Evolutionary conservation across 1,140 invertebrate genomes (phyloP).

Genomic region (Protaetia brevitarsis): DNA sequence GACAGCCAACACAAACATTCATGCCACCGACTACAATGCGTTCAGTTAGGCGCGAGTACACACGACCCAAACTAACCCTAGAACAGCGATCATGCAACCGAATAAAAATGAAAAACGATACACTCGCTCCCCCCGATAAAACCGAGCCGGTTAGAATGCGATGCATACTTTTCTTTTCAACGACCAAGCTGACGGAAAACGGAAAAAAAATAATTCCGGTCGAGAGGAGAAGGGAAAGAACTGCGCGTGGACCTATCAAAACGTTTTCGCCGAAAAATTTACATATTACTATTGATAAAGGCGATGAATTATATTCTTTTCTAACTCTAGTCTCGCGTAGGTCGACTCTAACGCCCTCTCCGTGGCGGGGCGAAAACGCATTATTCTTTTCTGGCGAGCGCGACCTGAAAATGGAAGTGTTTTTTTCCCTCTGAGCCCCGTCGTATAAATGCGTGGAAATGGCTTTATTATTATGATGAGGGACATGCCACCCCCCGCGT

Average conservation of each 20-base stretch:
- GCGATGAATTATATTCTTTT: slow-evolving; percentile 1
- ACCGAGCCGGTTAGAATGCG: background rate
- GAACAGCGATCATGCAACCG: background rate
- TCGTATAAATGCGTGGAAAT: background rate
- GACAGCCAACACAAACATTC: too few species aligned
- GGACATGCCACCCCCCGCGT: background rate
- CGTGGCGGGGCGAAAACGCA: background rate
- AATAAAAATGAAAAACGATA: background rate
- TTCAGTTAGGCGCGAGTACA: background rate
- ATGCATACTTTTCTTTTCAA: background rate
- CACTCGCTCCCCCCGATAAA: background rate
- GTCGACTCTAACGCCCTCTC: background rate
- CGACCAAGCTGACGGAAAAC: background rate
- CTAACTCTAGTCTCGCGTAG: background rate
- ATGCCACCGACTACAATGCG: too few species aligned
- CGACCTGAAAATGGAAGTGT: background rate
- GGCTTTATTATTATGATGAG: slow-evolving; percentile 6
- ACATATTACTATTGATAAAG: slow-evolving; percentile 13
- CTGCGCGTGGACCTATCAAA: slow-evolving; percentile 7
- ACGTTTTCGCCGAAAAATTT: slow-evolving; percentile 3
- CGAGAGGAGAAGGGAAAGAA: background rate
- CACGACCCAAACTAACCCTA: background rate
- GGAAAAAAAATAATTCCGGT: background rate
- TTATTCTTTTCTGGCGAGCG: background rate
- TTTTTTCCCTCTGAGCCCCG: background rate